Evolutionary conservation across 2,797 vertebrate species (phyloP).

Genomic region (Knipowitschia caucasica): DNA sequence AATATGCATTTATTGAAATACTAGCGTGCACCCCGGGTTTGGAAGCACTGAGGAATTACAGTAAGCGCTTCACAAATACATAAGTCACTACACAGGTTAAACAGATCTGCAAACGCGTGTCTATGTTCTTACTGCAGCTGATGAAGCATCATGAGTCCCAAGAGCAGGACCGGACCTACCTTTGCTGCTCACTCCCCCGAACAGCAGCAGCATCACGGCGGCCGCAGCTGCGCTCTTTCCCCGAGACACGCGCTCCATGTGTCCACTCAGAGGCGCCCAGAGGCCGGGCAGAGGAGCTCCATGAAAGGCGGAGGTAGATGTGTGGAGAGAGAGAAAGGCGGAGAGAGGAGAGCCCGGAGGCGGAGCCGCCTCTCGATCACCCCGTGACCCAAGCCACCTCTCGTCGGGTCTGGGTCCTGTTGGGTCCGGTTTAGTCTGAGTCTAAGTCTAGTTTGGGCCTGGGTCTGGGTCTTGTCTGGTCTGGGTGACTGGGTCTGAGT

Average conservation of each 20-base stretch:
- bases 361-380: too few relatives aligned
- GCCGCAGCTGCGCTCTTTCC: background rate
- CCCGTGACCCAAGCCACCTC: too few relatives aligned
- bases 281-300: background rate
- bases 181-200: background rate
- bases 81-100: too few relatives aligned
- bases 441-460: background rate
- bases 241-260: background rate
- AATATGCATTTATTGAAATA: too few relatives aligned
- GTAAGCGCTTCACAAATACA: too few relatives aligned
- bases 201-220: background rate
- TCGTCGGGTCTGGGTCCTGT: background rate
- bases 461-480: background rate
- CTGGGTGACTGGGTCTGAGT: background rate
- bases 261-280: background rate
- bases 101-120: background rate
- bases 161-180: background rate
- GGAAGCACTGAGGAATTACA: too few relatives aligned
- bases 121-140: too few relatives aligned
- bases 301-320: background rate
- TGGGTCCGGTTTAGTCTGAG: background rate
- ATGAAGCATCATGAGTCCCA: too few relatives aligned
- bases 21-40: too few relatives aligned
- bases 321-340: background rate
- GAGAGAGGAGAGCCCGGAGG: background rate